A percentile compares a stretch with the other conserved stretches of the same genome.
These are phyloP conservation scores for Melopsittacus undulatus DNA, from an alignment of 2,797 vertebrate genomes.

Conservation along the genomic window DNA sequence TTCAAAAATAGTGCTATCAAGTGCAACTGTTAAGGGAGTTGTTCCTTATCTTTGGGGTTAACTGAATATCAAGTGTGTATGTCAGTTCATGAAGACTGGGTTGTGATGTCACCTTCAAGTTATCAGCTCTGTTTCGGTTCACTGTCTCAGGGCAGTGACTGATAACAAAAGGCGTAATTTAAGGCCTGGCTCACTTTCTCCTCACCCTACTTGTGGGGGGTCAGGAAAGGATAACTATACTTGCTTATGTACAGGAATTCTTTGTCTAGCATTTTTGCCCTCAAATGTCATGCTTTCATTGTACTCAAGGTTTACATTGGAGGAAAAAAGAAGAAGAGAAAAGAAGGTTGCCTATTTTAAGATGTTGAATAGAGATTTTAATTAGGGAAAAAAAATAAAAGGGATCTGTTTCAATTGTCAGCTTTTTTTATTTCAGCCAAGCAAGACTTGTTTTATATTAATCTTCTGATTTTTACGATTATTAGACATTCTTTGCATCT, in stretches of 20 bases:
- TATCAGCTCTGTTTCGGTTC: conserved; percentile 76
- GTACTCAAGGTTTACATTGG: neutral
- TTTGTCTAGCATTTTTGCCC: conserved; percentile 11
- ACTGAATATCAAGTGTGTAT: conserved; percentile 79
- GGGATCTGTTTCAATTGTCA: neutral
- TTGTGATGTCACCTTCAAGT: conserved; percentile 79
- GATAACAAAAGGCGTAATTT: conserved; percentile 75
- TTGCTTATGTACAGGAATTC: conserved; percentile 70
- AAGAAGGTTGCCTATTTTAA: neutral
- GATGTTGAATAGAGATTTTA: neutral
- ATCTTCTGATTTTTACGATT: neutral
- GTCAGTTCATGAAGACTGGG: conserved; percentile 73
- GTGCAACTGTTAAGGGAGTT: conserved; percentile 66
- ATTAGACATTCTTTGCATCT: neutral
- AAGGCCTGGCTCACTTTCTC: conserved; percentile 72
- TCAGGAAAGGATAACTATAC: conserved; percentile 67
- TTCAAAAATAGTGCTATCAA: conserved; percentile 43
- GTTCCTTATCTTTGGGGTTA: conserved; percentile 69
- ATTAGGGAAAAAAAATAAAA: neutral
- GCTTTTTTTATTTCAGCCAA: neutral
- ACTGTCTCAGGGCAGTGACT: conserved; percentile 67
- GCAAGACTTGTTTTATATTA: neutral
- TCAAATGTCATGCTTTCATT: conserved; percentile 31
- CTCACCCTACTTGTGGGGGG: conserved; percentile 56
- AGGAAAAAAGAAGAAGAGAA: neutral